Evolutionary conservation across 2,888 invertebrate species (phyloP).

Genomic region (Petrolisthes manimaculis): DNA sequence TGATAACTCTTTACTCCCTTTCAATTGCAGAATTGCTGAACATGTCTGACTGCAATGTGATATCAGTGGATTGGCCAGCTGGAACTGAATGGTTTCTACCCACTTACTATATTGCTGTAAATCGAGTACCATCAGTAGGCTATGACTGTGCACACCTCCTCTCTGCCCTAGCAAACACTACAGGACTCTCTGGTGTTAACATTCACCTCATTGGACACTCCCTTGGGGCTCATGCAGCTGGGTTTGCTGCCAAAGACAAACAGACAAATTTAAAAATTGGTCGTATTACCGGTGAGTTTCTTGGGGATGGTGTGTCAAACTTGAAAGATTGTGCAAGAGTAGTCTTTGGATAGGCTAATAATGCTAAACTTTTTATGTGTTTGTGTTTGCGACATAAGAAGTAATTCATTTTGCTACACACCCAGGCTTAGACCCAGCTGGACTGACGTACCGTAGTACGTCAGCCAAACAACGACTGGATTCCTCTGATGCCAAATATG

Average conservation of each 20-base stretch:
- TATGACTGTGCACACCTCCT: conserved; percentile 45
- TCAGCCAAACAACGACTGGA: conserved; percentile 44
- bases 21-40: conserved; percentile 53
- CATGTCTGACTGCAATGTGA: conserved; percentile 51
- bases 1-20: too few relatives aligned
- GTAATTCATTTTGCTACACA: too few relatives aligned
- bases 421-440: conserved; percentile 62
- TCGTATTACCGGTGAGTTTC: conserved; percentile 67
- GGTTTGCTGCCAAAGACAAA: conserved; percentile 67
- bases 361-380: neutral
- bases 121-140: conserved; percentile 47
- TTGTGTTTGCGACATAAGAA: too few relatives aligned
- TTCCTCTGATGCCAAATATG: conserved; percentile 52
- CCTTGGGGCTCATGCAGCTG: conserved; percentile 67
- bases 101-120: conserved; percentile 46
- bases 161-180: neutral
- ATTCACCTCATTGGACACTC: conserved; percentile 67
- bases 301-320: too few relatives aligned
- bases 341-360: neutral
- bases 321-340: too few relatives aligned
- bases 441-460: conserved; percentile 35
- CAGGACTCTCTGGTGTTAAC: conserved; percentile 64
- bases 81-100: conserved; percentile 48
- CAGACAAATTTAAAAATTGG: conserved; percentile 66
- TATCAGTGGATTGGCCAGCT: conserved; percentile 65